Conservation (phyloP, 2,113 vertebrate species). For the Egretta garzetta region DNA sequence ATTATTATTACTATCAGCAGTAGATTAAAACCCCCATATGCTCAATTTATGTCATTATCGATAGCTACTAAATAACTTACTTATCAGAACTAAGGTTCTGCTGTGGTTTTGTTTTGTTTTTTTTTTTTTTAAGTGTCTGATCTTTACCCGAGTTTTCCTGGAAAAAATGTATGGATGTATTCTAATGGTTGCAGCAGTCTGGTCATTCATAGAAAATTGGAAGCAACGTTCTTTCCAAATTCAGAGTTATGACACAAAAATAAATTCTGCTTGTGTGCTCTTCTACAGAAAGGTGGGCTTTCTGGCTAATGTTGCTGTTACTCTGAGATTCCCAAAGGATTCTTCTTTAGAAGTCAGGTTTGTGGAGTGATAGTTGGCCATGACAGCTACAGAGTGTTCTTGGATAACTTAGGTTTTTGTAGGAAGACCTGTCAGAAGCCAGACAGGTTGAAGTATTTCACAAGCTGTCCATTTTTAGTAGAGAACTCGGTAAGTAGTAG, state of each 20-base stretch:
- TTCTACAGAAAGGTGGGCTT: neutral
- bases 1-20: neutral
- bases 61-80: neutral
- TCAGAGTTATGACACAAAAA: neutral
- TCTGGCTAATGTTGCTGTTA: neutral
- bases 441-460: slow-evolving; percentile 48
- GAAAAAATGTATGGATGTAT: neutral
- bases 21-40: neutral
- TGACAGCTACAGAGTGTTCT: slow-evolving; percentile 43
- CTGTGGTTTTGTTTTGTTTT: neutral
- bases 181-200: neutral
- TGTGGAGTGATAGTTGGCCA: neutral
- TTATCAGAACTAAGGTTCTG: neutral
- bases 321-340: neutral
- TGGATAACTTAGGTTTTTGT: slow-evolving; percentile 14
- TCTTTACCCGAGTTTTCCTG: neutral
- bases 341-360: neutral
- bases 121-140: neutral
- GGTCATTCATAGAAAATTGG: neutral
- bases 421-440: slow-evolving; percentile 36
- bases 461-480: slow-evolving; percentile 30
- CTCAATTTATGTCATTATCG: neutral
- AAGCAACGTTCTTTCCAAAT: neutral
- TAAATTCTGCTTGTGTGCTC: neutral
- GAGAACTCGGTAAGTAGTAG: neutral